Conservation (phyloP, 2,888 invertebrate species). For the Platerodrilus igneus region DNA sequence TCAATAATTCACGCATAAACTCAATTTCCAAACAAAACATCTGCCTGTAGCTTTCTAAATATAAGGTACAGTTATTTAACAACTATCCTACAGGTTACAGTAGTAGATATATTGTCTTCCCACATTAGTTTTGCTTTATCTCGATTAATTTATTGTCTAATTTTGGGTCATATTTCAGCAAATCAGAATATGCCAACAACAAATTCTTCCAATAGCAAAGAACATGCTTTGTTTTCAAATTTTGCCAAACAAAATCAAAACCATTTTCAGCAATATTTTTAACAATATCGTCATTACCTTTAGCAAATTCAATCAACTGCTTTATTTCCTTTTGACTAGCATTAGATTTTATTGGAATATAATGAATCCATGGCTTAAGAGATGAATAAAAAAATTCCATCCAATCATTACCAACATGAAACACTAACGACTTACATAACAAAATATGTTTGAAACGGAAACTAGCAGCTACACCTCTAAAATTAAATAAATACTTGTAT, state of each 20-base stretch:
- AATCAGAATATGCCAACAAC: slow-evolving; percentile 66
- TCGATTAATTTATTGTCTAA: slow-evolving; percentile 55
- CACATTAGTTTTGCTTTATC: slow-evolving; percentile 28
- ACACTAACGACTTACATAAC: slow-evolving; percentile 85
- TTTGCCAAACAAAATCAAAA: slow-evolving; percentile 74
- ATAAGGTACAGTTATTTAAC: no score
- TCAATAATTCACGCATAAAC: no score
- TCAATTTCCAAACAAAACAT: no score
- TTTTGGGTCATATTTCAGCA: slow-evolving; percentile 63
- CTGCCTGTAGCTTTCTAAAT: no score
- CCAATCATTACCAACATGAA: slow-evolving; percentile 94
- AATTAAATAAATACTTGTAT: slow-evolving; percentile 93
- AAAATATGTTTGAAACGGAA: slow-evolving; percentile 95
- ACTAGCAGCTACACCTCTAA: slow-evolving; percentile 94
- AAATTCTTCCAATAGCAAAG: slow-evolving; percentile 83
- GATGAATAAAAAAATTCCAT: slow-evolving; percentile 89
- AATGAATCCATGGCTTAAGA: slow-evolving; percentile 93
- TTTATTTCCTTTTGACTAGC: slow-evolving; percentile 66
- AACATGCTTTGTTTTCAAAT: slow-evolving; percentile 77
- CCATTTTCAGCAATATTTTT: slow-evolving; percentile 79
- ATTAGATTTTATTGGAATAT: slow-evolving; percentile 71
- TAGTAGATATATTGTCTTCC: slow-evolving; percentile 16
- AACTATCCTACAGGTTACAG: no score
- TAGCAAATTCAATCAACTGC: slow-evolving; percentile 69
- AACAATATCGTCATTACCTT: slow-evolving; percentile 67